Conservation (phyloP, 2,797 vertebrate species). For the Catamblyrhynchus diadema region DNA sequence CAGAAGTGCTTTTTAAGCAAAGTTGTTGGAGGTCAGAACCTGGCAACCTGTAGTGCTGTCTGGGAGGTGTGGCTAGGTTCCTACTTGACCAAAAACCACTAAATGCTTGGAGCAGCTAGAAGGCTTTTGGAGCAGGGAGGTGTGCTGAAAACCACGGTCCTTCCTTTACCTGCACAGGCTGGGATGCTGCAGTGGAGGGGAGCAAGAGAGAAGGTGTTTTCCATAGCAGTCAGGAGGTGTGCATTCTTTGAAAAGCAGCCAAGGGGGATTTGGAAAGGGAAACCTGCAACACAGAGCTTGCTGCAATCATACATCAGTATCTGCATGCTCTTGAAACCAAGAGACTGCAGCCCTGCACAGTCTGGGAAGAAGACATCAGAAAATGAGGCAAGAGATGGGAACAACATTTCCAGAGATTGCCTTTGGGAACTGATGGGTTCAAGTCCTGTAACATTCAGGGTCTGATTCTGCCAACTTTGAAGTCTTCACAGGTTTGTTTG, state of each 20-base stretch:
- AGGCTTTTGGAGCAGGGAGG: background rate
- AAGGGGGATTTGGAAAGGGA: accelerated
- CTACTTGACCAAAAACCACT: background rate
- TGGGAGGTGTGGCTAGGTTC: background rate
- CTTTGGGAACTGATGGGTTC: background rate
- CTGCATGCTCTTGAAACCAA: background rate
- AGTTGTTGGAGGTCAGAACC: background rate
- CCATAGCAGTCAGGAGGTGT: background rate
- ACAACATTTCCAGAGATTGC: background rate
- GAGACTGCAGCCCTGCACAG: background rate
- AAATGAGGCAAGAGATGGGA: background rate
- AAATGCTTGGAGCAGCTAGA: background rate
- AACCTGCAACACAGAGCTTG: background rate
- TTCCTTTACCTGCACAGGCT: background rate
- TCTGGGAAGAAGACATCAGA: background rate
- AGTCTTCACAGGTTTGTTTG: background rate
- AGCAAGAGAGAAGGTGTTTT: background rate
- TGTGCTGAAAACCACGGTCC: background rate
- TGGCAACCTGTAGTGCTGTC: background rate
- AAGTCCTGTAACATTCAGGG: background rate
- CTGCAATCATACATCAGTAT: background rate
- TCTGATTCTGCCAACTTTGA: background rate
- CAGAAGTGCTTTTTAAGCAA: background rate
- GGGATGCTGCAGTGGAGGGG: background rate
- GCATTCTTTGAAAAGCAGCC: background rate